Evolutionary conservation across 2,888 invertebrate species (phyloP), one percentile per base, ranked within the genome.

Genomic region (Cotesia congregata): DNA sequence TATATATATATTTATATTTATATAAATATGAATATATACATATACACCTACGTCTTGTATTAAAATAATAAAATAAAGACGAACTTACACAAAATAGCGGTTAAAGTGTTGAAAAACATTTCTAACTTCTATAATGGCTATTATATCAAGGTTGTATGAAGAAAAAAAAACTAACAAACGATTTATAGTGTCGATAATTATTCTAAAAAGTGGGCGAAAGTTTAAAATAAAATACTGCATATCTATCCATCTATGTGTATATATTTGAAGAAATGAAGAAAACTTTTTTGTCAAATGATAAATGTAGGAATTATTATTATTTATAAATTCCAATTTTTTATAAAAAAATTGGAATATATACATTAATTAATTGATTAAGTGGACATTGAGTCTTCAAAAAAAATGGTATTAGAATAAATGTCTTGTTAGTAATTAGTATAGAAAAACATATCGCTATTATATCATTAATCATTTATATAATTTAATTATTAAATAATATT

Each of bases 191-290:
- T 85, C 85, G 85, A 86, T 85, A 84, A 86, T 82, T 83, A 83
- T 83, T 79, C 82, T 76, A 82, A 78, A 38, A 71, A 78, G 75
- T 72, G 75, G 77, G 77, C 75, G 39, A 59, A 68, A 73, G 15
- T 38, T 38, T 62, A 67, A 74, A 61, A 70, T 30, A 72, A 70
- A 71, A 71, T 80, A 80, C 86, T 86, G 88, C 88, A 89, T 89
- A 88, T 89, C 88, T 30, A 30, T 30, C 86, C 85, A 84, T 85
- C 85, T 86, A 83, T 88, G 84, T 89, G 88, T 89, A 89, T 88
- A 88, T 89, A 88, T 87, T 87, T 87, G 87, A 85, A 84, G 83
- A n/a, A 76, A 50, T 30, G 50, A 50, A 50, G 7, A 50, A 50
- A 12, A 76, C 76, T 75, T 77, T 83, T 85, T 83, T 82, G 83